Conservation (phyloP, 35 echinoderm and acorn worm genomes). For the Lytechinus variegatus region DNA sequence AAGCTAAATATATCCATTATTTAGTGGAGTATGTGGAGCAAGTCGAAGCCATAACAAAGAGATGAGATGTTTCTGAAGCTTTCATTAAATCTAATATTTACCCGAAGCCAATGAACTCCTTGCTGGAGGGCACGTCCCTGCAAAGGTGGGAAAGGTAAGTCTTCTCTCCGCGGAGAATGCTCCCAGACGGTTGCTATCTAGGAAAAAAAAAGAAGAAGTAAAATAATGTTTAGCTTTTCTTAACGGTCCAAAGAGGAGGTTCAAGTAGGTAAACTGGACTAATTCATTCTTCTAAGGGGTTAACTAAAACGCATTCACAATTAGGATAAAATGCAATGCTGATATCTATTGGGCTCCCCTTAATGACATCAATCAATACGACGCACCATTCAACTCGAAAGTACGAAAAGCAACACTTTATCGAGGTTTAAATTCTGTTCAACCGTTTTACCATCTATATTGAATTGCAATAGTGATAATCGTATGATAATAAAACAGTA, state of each 20-base stretch:
- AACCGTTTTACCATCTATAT: too few relatives aligned
- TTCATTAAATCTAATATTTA: background rate
- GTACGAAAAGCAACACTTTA: too few relatives aligned
- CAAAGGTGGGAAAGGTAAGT: background rate
- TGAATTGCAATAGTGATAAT: too few relatives aligned
- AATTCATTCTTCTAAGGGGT: background rate
- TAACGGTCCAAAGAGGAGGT: background rate
- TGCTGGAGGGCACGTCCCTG: background rate
- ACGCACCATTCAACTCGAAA: too few relatives aligned
- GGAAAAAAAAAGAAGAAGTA: background rate
- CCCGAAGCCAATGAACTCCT: background rate
- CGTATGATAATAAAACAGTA: too few relatives aligned
- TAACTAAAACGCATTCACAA: background rate
- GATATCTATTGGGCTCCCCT: too few relatives aligned
- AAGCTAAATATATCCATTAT: background rate
- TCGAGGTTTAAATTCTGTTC: too few relatives aligned
- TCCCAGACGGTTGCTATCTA: background rate
- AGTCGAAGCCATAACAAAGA: background rate
- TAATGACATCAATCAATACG: too few relatives aligned
- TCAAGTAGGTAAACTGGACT: background rate
- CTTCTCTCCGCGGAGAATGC: background rate
- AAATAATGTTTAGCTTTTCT: background rate
- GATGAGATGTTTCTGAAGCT: background rate
- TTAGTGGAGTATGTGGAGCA: background rate
- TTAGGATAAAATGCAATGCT: background rate